Conservation (phyloP, 2,888 invertebrate species). For the Cephus runcator region DNA sequence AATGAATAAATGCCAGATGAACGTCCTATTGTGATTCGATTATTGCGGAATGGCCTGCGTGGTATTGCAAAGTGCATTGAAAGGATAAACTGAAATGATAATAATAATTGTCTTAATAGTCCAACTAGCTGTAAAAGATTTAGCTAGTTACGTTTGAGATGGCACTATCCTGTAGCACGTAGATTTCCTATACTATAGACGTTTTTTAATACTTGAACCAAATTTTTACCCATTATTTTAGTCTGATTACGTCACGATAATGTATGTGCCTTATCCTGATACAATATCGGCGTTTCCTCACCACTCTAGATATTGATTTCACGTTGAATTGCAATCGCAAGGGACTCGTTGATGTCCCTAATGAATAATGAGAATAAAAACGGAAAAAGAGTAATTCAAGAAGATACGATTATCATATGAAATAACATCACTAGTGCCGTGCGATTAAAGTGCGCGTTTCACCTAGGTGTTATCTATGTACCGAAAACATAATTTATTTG, state of each 20-base stretch:
- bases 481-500: slow-evolving; percentile 39
- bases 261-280: slow-evolving; percentile 47
- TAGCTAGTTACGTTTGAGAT: slow-evolving; percentile 24
- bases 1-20: slow-evolving; percentile 15
- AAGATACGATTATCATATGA: slow-evolving; percentile 9
- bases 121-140: slow-evolving; percentile 1
- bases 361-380: not conserved
- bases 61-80: slow-evolving; percentile 15
- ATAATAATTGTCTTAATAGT: slow-evolving; percentile 19
- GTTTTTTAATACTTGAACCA: slow-evolving; percentile 9
- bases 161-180: slow-evolving; percentile 25
- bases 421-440: slow-evolving; percentile 31
- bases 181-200: not conserved
- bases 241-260: slow-evolving; percentile 38
- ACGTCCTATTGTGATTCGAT: slow-evolving; percentile 24
- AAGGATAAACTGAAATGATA: slow-evolving; percentile 27
- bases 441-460: slow-evolving; percentile 33
- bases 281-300: slow-evolving; percentile 26
- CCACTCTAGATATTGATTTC: slow-evolving; percentile 19
- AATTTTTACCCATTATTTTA: slow-evolving; percentile 30
- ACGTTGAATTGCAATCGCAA: not conserved
- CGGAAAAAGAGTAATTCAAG: slow-evolving; percentile 1
- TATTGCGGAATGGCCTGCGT: slow-evolving; percentile 15
- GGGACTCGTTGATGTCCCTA: not conserved
- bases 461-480: slow-evolving; percentile 35